Percentiles rank a stretch among this genome's conserved stretches.
Evolutionary conservation across 1,140 invertebrate genomes (phyloP).

Genomic region (Adoxophyes honmai): DNA sequence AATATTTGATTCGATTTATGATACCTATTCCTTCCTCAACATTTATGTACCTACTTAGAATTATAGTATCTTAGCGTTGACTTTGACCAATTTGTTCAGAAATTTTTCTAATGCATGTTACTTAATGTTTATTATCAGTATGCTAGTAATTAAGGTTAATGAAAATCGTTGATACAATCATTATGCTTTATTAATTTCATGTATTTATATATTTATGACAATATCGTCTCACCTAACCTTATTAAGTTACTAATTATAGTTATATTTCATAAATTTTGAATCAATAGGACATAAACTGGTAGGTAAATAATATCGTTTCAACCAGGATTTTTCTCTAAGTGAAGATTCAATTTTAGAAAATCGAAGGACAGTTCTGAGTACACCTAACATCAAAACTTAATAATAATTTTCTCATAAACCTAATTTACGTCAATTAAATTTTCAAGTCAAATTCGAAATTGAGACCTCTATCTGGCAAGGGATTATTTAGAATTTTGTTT

Average conservation of each 20-base stretch:
- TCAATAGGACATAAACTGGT: slow-evolving; percentile 74
- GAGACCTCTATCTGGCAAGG: slow-evolving; percentile 58
- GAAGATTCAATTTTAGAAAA: slow-evolving; percentile 48
- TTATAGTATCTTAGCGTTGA: too few relatives aligned
- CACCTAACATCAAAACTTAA: slow-evolving; percentile 62
- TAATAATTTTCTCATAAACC: slow-evolving; percentile 54
- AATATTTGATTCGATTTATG: too few relatives aligned
- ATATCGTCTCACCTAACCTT: slow-evolving; percentile 79
- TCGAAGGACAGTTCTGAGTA: slow-evolving; percentile 54
- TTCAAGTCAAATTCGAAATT: slow-evolving; percentile 48
- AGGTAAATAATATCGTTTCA: slow-evolving; percentile 73
- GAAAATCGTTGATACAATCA: slow-evolving; percentile 70
- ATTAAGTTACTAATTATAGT: slow-evolving; percentile 77
- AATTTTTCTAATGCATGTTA: too few relatives aligned
- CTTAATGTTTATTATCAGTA: too few relatives aligned
- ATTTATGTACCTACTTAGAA: too few relatives aligned
- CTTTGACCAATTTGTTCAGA: too few relatives aligned
- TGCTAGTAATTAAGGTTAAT: slow-evolving; percentile 38
- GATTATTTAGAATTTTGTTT: slow-evolving; percentile 29
- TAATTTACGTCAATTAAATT: slow-evolving; percentile 53
- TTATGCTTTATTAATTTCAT: slow-evolving; percentile 78
- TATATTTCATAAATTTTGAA: slow-evolving; percentile 78
- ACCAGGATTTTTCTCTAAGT: slow-evolving; percentile 47
- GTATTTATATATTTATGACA: slow-evolving; percentile 79
- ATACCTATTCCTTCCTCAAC: too few relatives aligned